Evolutionary conservation across 2,113 vertebrate genomes (phyloP).

Genomic region (Propithecus coquereli): DNA sequence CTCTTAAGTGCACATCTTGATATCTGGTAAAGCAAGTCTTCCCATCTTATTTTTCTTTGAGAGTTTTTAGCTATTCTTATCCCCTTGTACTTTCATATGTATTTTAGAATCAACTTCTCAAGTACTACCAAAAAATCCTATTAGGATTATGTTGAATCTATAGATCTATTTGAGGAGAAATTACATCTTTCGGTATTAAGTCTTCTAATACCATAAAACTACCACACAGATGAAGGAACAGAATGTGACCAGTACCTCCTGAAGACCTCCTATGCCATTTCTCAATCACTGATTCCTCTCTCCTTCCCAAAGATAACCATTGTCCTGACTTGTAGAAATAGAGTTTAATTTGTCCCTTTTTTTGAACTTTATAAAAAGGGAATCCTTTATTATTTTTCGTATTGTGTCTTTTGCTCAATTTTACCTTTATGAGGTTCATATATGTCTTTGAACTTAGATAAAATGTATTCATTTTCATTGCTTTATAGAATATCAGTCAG

Average conservation of each 20-base stretch:
- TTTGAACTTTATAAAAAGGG: not conserved
- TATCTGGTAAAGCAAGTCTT: not conserved
- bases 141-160: not conserved
- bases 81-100: not conserved
- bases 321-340: constrained; percentile 17
- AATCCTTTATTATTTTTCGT: not conserved
- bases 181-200: not conserved
- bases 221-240: not conserved
- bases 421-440: constrained; percentile 18
- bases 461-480: not conserved
- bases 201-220: not conserved
- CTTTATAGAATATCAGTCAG: not conserved
- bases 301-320: not conserved
- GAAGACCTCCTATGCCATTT: not conserved
- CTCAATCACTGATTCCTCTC: not conserved
- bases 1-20: not conserved
- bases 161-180: constrained; percentile 10
- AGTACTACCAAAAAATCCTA: not conserved
- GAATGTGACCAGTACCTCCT: too few relatives aligned
- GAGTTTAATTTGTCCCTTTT: not conserved
- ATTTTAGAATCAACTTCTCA: constrained; percentile 35
- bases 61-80: not conserved
- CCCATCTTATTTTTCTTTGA: not conserved
- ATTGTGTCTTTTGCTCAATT: not conserved
- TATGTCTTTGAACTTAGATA: not conserved